phyloP scores from a whole-genome alignment of 2,888 invertebrate species.

The Drosophila pegasa region DNA sequence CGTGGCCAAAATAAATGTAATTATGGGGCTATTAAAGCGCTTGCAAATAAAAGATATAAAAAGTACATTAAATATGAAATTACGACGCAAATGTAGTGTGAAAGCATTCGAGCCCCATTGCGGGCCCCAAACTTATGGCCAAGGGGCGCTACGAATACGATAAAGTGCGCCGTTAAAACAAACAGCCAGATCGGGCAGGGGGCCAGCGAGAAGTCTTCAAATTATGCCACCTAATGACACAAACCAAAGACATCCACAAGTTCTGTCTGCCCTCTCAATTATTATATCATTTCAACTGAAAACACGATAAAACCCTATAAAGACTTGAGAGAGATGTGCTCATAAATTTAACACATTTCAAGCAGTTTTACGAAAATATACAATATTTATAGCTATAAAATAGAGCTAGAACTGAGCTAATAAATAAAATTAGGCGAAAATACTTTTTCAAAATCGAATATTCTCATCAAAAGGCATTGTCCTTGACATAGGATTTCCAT shows the following conservation, averaged over 20 bases:
- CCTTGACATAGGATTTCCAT: too few relatives aligned
- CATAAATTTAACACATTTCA: too few relatives aligned
- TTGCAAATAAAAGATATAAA: slow-evolving; percentile 65
- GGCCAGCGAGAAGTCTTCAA: neutral
- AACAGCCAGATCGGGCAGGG: neutral
- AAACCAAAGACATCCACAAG: neutral
- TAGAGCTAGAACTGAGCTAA: too few relatives aligned
- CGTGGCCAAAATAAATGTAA: slow-evolving; percentile 54
- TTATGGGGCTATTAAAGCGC: slow-evolving; percentile 70
- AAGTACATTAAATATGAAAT: slow-evolving; percentile 61
- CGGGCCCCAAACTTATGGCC: slow-evolving; percentile 14
- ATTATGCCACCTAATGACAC: neutral
- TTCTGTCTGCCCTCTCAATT: neutral
- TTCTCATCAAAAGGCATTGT: too few relatives aligned
- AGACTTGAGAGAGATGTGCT: neutral
- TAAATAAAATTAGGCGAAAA: too few relatives aligned
- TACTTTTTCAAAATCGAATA: too few relatives aligned
- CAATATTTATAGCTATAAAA: too few relatives aligned
- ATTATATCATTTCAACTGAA: too few relatives aligned
- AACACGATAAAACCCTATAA: too few relatives aligned
- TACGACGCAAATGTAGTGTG: slow-evolving; percentile 56
- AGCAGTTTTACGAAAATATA: too few relatives aligned
- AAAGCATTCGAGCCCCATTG: slow-evolving; percentile 33
- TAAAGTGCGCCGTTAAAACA: slow-evolving; percentile 16
- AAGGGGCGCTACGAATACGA: slow-evolving; percentile 27